These are phyloP conservation scores for Stegodyphus mimosarum DNA, from an alignment of 1,140 invertebrate species.

Conservation along the genomic window DNA sequence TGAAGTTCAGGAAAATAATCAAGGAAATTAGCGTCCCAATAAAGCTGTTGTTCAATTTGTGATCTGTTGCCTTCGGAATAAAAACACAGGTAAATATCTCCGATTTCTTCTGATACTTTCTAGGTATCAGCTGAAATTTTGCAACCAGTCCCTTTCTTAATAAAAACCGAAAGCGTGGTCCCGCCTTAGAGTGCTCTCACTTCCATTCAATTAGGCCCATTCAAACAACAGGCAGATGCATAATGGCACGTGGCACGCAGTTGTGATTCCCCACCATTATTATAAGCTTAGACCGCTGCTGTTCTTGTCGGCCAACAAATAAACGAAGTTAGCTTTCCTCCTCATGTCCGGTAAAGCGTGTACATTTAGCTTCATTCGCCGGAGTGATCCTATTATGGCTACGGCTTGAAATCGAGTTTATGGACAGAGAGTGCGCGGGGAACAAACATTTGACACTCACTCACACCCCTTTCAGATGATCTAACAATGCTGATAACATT, in stretches of 20 bases:
- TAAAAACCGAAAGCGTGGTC: background rate
- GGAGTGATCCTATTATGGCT: conserved; percentile 10
- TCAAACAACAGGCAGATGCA: conserved; percentile 29
- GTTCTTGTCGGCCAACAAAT: background rate
- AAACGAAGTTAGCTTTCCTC: conserved; percentile 43
- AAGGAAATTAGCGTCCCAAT: too few species aligned
- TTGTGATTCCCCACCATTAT: conserved; percentile 50
- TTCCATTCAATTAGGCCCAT: conserved; percentile 52
- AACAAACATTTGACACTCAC: conserved; percentile 11
- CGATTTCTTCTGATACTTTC: too few species aligned
- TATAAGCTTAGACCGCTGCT: background rate
- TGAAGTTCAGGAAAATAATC: too few species aligned
- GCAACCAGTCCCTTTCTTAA: background rate
- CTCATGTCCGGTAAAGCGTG: conserved; percentile 42
- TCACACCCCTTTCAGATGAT: background rate
- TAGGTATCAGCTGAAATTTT: background rate
- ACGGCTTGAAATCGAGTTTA: conserved; percentile 27
- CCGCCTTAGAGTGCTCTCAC: conserved; percentile 18
- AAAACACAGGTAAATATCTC: too few species aligned
- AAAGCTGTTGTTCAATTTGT: too few species aligned
- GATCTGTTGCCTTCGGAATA: too few species aligned
- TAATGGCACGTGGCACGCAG: conserved; percentile 39
- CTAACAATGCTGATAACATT: too few species aligned
- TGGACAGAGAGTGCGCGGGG: background rate
- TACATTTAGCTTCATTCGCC: conserved; percentile 12